Base-by-base conservation (phyloP, 2,113 vertebrate species). In the Mobula birostris region DNA sequence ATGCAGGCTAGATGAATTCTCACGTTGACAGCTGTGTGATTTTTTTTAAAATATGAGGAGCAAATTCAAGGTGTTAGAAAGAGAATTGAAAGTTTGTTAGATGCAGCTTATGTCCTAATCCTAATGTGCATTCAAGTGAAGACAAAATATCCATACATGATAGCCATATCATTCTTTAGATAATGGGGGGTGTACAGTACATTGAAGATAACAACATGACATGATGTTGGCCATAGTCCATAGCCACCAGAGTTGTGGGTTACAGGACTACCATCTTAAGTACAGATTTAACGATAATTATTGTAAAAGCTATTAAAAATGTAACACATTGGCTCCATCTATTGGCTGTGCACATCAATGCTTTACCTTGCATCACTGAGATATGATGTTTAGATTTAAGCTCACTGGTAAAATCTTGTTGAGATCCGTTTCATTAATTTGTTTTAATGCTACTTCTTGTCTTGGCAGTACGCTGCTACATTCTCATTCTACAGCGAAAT, bases 241-340 rank as follows among this genome's bases (percentile, higher is more conserved):
- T 11, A 14, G 17, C 5, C 8, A 29, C 79, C 21, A 85, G 21
- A 66, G 6, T 29, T 19, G 85, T 66, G 85, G 61, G 29, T 19
- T 19, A 66, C n/a, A 3, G 29, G 63, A 61, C 85, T 1, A 17
- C 29, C 85, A 90, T 32, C 15, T n/a, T 66, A 66, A 90, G 15
- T 17, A 66, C 6, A 32, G n/a, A 66, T 90, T 66, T 66, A 90
- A 19, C 32, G 14, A 90, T 90, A 15, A 66, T 32, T 66, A 90
- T 90, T 32, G 6, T 15, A 66, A 68, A 66, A 66, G 5, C 77
- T 15, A 79, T 79, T 79, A 36, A 79, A 77, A 79, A 36, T n/a
- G 29, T 63, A 63, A 63, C 85, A 88, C 24, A 12, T 15, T 88
- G 56, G 58, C 85, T 88, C 85, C 85, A 88, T 63, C 85, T 88